A percentile compares a stretch with the other conserved stretches of the same genome.
phyloP scores from a whole-genome alignment of 2,797 vertebrate species.

The Mus spretus region DNA sequence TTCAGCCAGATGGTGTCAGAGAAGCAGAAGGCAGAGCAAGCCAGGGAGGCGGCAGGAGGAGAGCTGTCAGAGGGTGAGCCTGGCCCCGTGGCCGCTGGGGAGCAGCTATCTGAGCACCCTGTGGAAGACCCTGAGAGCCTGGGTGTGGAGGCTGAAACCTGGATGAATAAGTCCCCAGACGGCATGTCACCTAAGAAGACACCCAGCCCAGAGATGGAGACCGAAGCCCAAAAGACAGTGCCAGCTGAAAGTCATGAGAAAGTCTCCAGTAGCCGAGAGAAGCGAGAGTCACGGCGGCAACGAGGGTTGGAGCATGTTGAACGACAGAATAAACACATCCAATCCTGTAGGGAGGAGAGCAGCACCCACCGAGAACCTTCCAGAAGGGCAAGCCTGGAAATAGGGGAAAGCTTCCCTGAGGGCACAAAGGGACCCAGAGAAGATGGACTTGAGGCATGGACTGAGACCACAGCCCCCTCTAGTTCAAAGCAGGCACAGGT shows the following conservation, averaged over 20 bases:
- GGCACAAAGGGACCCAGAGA: constrained; percentile 54
- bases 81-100: neutral
- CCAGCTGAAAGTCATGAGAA: constrained; percentile 81
- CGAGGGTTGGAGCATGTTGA: constrained; percentile 97
- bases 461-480: neutral
- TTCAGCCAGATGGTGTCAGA: constrained; percentile 88
- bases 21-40: constrained; percentile 87
- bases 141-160: accelerated
- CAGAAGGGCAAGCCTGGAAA: neutral
- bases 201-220: constrained; percentile 9
- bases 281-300: constrained; percentile 94
- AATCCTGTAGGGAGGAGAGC: constrained; percentile 69
- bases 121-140: accelerated
- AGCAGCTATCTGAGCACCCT: neutral
- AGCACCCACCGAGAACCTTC: constrained; percentile 32
- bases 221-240: constrained; percentile 56
- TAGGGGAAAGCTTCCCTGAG: neutral
- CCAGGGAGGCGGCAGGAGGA: constrained; percentile 44
- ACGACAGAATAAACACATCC: constrained; percentile 92
- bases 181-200: constrained; percentile 32
- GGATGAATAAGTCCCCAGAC: accelerated
- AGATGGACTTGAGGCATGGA: neutral
- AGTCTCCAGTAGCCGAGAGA: constrained; percentile 92
- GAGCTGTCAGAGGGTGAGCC: constrained; percentile 14
- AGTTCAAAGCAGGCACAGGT: neutral